A percentile compares a stretch with the other conserved stretches of the same genome.
phyloP scores from a whole-genome alignment of 2,113 vertebrate species.

The Nothoprocta pentlandii region DNA sequence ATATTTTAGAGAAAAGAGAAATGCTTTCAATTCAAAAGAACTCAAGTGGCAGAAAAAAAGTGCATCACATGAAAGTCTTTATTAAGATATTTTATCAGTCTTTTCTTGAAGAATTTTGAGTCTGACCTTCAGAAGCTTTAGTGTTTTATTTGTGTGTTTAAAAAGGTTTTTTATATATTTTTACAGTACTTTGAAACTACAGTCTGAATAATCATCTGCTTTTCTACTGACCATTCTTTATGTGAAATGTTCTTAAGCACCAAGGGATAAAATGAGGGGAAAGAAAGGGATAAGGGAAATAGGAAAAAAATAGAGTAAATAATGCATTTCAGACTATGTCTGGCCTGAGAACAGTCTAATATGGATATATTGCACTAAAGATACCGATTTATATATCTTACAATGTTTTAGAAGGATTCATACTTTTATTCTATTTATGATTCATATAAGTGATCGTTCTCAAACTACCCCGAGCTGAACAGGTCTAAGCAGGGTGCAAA shows the following conservation, averaged over 20 bases:
- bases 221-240: background rate
- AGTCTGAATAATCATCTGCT: background rate
- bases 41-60: background rate
- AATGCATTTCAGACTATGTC: background rate
- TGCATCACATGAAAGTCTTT: background rate
- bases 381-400: background rate
- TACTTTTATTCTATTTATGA: background rate
- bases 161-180: background rate
- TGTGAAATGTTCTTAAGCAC: background rate
- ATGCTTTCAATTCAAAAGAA: background rate
- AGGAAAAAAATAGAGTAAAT: background rate
- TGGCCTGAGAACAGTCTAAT: background rate
- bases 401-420: background rate
- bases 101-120: background rate
- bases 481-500: background rate
- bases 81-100: background rate
- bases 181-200: background rate
- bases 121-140: background rate
- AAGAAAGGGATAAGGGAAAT: background rate
- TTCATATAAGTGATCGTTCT: background rate
- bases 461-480: background rate
- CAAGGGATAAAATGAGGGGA: background rate
- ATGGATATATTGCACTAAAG: background rate
- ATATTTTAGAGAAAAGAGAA: conserved; percentile 9
- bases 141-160: background rate